These are phyloP conservation scores for Acrossocheilus wenchowensis DNA, from an alignment of 2,797 vertebrate species.

Conservation along the genomic window DNA sequence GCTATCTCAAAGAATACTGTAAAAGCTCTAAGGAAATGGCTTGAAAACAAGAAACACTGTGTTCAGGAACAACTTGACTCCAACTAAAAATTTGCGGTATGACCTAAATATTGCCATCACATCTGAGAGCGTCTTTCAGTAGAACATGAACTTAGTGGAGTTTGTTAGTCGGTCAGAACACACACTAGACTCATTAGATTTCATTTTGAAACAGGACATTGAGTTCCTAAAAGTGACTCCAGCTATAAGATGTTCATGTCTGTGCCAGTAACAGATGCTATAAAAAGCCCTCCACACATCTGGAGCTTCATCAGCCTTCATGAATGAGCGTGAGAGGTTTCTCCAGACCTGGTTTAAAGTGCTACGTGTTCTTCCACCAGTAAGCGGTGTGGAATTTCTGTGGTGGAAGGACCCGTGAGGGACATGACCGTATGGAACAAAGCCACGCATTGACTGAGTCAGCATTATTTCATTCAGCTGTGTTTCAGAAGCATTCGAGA, in stretches of 20 bases:
- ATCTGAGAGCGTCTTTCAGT: background rate
- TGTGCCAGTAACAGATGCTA: background rate
- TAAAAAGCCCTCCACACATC: constrained; percentile 11
- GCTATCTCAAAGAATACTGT: background rate
- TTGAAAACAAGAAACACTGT: background rate
- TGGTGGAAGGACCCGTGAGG: constrained; percentile 8
- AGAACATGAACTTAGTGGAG: background rate
- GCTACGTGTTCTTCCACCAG: constrained; percentile 41
- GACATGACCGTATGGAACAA: constrained; percentile 52
- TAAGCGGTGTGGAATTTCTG: constrained; percentile 56
- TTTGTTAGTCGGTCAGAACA: background rate
- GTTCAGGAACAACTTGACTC: too few species aligned
- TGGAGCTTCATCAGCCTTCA: constrained; percentile 30
- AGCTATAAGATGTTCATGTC: background rate
- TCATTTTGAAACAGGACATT: background rate
- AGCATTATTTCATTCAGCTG: constrained; percentile 58
- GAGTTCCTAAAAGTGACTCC: constrained; percentile 10
- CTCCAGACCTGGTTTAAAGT: constrained; percentile 38
- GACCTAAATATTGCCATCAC: background rate
- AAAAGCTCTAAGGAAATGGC: background rate
- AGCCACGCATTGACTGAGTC: constrained; percentile 68
- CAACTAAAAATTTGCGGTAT: background rate
- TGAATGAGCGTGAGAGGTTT: constrained; percentile 38
- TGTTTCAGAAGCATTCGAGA: background rate
- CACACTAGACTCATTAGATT: background rate